Conservation (phyloP, 1,140 invertebrate species). For the Heliconius hermathena region DNA sequence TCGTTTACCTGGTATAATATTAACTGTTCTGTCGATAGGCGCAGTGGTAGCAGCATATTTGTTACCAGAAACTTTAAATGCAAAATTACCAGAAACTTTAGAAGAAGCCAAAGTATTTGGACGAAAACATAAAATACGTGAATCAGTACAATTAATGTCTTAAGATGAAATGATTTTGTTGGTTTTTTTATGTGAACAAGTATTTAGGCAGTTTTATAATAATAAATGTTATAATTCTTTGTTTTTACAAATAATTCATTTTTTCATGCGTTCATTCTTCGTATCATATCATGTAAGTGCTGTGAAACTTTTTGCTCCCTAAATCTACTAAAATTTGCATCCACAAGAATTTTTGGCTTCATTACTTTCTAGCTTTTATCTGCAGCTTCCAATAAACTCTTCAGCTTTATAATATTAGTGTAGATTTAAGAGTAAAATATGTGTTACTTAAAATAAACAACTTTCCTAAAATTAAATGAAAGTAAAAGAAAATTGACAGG, state of each 20-base stretch:
- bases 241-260: too few relatives aligned
- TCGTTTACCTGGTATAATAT: conserved; percentile 47
- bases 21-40: conserved; percentile 43
- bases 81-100: conserved; percentile 62
- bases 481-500: not conserved
- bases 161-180: not conserved
- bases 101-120: conserved; percentile 59
- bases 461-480: not conserved
- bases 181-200: not conserved
- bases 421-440: too few relatives aligned
- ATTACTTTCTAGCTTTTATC: too few relatives aligned
- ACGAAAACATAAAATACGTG: conserved; percentile 31
- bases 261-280: too few relatives aligned
- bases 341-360: too few relatives aligned
- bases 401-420: too few relatives aligned
- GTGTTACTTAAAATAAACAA: not conserved
- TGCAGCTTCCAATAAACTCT: too few relatives aligned
- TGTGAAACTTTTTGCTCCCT: too few relatives aligned
- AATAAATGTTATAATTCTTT: not conserved
- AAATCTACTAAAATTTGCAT: too few relatives aligned
- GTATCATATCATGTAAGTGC: too few relatives aligned
- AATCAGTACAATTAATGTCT: conserved; percentile 1
- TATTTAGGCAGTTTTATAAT: not conserved
- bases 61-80: conserved; percentile 65
- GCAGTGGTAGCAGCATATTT: conserved; percentile 42